phyloP scores from a whole-genome alignment of 1,140 invertebrate species.

The Aphis craccivora region DNA sequence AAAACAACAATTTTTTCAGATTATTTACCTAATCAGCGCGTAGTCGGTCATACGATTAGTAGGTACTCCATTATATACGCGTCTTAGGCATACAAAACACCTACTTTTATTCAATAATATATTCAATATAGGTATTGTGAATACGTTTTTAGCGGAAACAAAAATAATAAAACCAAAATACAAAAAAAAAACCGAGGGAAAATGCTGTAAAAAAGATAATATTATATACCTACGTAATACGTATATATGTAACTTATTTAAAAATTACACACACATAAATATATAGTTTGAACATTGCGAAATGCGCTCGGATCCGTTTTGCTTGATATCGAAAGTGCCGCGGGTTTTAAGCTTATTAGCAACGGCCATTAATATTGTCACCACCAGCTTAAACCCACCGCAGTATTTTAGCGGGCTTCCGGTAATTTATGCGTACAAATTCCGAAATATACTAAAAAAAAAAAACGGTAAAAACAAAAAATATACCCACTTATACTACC shows the following conservation, averaged over 20 bases:
- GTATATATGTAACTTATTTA: neutral
- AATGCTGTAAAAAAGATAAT: neutral
- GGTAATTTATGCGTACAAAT: slow-evolving; percentile 44
- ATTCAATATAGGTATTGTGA: neutral
- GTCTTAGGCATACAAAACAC: neutral
- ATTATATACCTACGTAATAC: too few species aligned
- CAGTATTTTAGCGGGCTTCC: slow-evolving; percentile 12
- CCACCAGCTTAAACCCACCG: slow-evolving; percentile 32
- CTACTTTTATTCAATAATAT: too few species aligned
- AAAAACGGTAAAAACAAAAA: neutral
- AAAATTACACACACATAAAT: neutral
- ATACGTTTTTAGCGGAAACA: neutral
- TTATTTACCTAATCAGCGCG: too few species aligned
- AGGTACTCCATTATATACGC: neutral
- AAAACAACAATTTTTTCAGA: too few species aligned
- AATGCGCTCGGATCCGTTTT: slow-evolving; percentile 14
- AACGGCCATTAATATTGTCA: slow-evolving; percentile 47
- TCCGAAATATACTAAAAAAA: neutral
- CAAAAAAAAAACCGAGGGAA: neutral
- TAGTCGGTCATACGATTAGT: too few species aligned
- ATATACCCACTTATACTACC: neutral
- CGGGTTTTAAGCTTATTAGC: slow-evolving; percentile 49
- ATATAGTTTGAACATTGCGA: neutral
- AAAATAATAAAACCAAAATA: neutral
- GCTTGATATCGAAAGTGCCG: slow-evolving; percentile 34